Evolutionary conservation across 2,888 invertebrate species (phyloP), one percentile per base, ranked within the genome.

Genomic region (Drosophila anomelani): DNA sequence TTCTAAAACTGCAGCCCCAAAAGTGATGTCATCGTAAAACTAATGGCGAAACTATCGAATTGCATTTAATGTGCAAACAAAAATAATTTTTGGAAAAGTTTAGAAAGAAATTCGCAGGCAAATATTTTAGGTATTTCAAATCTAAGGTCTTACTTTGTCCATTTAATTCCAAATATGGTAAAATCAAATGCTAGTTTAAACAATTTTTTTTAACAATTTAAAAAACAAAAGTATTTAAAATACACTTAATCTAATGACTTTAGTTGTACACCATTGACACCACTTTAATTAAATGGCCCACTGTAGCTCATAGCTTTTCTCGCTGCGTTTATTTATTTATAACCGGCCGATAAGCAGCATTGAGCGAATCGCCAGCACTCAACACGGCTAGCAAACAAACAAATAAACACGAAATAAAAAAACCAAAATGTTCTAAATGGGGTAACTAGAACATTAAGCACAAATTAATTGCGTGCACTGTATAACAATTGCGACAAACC

Each of bases 401-500:
- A 47, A 67, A 44, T 29, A 36, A 59, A 17, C 26, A 75, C 77
- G 69, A 60, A 62, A 69, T 29, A 68, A 54, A 61, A 76, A 76
- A 61, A 68, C 68, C 64, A 36, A 81, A 76, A 53, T 53, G 70
- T 82, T 78, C 32, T 58, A 69, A 69, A 67, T 67, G 69, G 69
- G 69, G 68, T 69, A 69, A 58, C 58, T 58, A 66, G 32, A 58
- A 44, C 64, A 58, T 69, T 58, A 43, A 78, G 72, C 61, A 69
- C 81, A 81, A 81, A 78, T 81, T 81, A 81, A 81, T 81, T 81
- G 80, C 74, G 68, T 77, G 79, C 77, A 79, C 79, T 81, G 81
- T 75, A 75, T 78, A 78, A 78, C 77, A 81, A 83, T 63, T 3
- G 15, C 41, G 72, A 59, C 41, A 51, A 58, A 43, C 12, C 36